These are phyloP conservation scores for Carlito syrichta DNA, from an alignment of 2,113 vertebrate species.

Conservation along the genomic window DNA sequence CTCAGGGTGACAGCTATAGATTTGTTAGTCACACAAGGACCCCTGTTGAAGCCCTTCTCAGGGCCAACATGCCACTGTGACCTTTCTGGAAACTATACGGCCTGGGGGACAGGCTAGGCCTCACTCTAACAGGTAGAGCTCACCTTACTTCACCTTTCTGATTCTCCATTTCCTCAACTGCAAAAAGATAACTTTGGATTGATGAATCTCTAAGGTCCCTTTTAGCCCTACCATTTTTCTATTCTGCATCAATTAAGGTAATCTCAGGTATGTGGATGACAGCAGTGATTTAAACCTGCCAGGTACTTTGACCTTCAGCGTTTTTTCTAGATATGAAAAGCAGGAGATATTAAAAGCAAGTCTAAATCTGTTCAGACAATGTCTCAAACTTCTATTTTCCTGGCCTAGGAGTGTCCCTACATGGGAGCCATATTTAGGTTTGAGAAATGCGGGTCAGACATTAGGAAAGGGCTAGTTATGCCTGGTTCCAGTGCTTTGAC, in stretches of 20 bases:
- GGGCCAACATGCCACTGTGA: not conserved
- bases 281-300: not conserved
- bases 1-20: not conserved
- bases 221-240: not conserved
- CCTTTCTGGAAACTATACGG: not conserved
- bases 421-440: not conserved
- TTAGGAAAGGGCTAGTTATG: not conserved
- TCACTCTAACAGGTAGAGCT: not conserved
- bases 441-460: not conserved
- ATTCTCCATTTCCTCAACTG: not conserved
- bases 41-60: not conserved
- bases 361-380: not conserved
- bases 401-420: not conserved
- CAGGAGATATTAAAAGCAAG: not conserved
- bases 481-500: not conserved
- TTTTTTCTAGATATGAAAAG: not conserved
- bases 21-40: not conserved
- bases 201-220: not conserved
- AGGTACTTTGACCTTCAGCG: not conserved
- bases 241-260: not conserved
- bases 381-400: not conserved
- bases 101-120: not conserved
- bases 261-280: not conserved
- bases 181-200: not conserved
- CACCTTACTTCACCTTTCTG: not conserved